phyloP scores from a whole-genome alignment of 2,888 invertebrate genomes.

The Lapara coniferarum region DNA sequence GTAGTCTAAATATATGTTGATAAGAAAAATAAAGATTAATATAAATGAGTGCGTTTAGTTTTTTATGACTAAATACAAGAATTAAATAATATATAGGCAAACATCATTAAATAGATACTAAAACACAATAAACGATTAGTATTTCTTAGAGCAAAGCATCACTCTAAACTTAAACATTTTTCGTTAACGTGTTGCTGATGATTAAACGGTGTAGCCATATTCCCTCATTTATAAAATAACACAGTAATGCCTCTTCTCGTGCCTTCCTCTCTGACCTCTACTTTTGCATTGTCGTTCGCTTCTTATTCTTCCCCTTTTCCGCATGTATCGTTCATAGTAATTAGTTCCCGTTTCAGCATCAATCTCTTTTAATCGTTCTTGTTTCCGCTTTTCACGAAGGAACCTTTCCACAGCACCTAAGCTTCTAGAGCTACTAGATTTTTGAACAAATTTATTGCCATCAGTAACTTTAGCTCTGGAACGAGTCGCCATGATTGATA shows the following conservation, averaged over 20 bases:
- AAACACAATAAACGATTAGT: background rate
- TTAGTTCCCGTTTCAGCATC: constrained; percentile 36
- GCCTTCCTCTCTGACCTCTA: background rate
- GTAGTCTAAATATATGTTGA: no score
- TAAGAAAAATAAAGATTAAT: no score
- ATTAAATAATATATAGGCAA: no score
- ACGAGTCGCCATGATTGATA: constrained; percentile 27
- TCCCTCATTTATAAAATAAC: background rate
- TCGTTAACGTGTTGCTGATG: background rate
- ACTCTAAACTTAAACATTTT: background rate
- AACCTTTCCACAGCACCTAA: constrained; percentile 24
- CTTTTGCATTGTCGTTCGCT: background rate
- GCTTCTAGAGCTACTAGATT: constrained; percentile 25
- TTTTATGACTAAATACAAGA: background rate
- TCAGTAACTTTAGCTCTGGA: constrained; percentile 12
- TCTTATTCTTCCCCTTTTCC: constrained; percentile 29
- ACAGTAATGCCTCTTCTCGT: background rate
- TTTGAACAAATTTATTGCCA: constrained; percentile 20
- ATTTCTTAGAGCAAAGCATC: background rate
- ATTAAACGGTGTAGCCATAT: background rate
- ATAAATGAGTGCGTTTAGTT: background rate
- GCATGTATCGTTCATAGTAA: constrained; percentile 36
- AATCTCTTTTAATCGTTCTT: constrained; percentile 33
- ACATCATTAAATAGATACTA: background rate
- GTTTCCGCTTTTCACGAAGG: constrained; percentile 31